Evolutionary conservation across 2,113 vertebrate species (phyloP).

Genomic region (Alexandromys fortis): DNA sequence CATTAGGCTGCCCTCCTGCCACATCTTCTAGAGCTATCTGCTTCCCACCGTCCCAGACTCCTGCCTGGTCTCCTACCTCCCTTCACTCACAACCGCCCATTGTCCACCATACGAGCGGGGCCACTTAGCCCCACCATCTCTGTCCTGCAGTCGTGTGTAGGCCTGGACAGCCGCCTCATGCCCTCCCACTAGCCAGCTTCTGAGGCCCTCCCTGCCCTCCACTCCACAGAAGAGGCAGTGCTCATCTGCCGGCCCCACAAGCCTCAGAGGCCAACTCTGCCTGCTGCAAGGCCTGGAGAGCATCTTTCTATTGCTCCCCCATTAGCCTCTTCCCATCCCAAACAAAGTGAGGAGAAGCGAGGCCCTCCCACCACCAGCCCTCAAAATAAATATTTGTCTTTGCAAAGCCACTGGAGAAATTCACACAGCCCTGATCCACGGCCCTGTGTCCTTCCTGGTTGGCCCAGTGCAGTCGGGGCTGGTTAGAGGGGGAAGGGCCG

Average conservation of each 20-base stretch:
- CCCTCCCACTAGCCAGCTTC: neutral
- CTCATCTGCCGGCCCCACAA: neutral
- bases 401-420: constrained; percentile 29
- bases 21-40: rapidly evolving
- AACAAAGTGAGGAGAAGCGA: neutral
- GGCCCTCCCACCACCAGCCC: constrained; percentile 37
- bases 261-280: neutral
- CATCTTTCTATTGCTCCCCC: neutral
- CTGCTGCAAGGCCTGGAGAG: neutral
- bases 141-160: too few species aligned
- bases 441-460: neutral
- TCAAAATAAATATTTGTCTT: constrained; percentile 67
- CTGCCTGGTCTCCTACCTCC: neutral
- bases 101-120: neutral
- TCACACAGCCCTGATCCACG: neutral
- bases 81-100: neutral
- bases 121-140: too few species aligned
- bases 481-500: neutral
- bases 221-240: neutral
- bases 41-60: neutral
- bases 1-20: neutral
- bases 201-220: too few species aligned
- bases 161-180: neutral
- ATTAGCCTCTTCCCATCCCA: neutral
- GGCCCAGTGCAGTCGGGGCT: neutral